These are phyloP conservation scores for Chaetogeoica ovagalla DNA, from an alignment of 2,888 invertebrate species.

Conservation along the genomic window DNA sequence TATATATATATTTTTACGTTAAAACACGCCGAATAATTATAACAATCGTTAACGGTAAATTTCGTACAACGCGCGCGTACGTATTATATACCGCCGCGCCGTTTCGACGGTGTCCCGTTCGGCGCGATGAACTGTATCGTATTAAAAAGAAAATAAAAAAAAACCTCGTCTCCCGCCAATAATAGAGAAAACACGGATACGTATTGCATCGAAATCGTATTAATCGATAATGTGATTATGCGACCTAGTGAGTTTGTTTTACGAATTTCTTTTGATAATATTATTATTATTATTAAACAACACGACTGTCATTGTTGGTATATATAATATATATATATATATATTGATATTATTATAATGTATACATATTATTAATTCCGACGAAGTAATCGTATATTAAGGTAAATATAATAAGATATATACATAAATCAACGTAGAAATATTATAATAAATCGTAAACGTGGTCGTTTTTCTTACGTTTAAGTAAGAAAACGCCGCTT, in stretches of 20 bases:
- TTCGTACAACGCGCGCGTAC: too few relatives aligned
- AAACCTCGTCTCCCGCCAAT: too few relatives aligned
- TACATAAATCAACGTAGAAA: neutral
- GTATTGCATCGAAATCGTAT: neutral
- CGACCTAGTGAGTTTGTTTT: slow-evolving; percentile 2
- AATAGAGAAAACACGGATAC: too few relatives aligned
- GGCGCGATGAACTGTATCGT: too few relatives aligned
- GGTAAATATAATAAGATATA: neutral
- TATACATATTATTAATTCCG: neutral
- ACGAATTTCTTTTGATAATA: slow-evolving; percentile 14
- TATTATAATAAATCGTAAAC: slow-evolving; percentile 29
- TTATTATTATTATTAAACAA: neutral
- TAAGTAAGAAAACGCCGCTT: slow-evolving; percentile 43
- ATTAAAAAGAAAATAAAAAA: too few relatives aligned
- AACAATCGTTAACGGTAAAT: neutral
- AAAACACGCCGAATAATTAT: neutral
- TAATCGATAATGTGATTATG: neutral
- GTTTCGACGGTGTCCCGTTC: neutral
- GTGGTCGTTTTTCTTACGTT: slow-evolving; percentile 40
- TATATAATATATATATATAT: too few relatives aligned
- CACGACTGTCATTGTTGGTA: slow-evolving; percentile 37
- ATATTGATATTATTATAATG: slow-evolving; percentile 9
- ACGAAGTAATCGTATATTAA: neutral
- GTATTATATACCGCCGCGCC: too few relatives aligned
- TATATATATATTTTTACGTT: neutral